Conservation (phyloP, 2,797 vertebrate genomes). For the Delichon dasypus region DNA sequence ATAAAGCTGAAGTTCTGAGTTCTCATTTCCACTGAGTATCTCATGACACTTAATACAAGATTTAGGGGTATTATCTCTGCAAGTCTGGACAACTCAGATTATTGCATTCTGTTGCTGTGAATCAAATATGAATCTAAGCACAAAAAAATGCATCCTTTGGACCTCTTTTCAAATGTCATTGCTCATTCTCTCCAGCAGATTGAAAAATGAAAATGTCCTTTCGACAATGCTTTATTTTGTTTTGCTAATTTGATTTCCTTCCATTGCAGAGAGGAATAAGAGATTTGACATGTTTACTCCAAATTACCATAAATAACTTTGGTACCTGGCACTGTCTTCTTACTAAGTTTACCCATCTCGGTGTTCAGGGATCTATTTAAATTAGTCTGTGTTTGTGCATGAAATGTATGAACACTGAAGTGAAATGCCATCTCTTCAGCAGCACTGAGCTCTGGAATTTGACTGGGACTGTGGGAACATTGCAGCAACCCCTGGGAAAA, state of each 20-base stretch:
- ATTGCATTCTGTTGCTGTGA: constrained; percentile 46
- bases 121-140: constrained; percentile 51
- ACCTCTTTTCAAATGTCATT: constrained; percentile 25
- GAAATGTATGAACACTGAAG: neutral
- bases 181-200: constrained; percentile 30
- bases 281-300: neutral
- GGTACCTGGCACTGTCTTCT: neutral
- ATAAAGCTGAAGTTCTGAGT: constrained; percentile 10
- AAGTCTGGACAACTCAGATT: constrained; percentile 41
- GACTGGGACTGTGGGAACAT: neutral
- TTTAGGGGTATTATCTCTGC: constrained; percentile 59
- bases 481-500: neutral
- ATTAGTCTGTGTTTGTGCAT: neutral
- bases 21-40: constrained; percentile 39
- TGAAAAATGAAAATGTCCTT: constrained; percentile 42
- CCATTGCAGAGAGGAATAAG: neutral
- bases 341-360: neutral
- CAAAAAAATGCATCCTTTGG: constrained; percentile 55
- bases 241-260: constrained; percentile 11
- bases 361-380: neutral
- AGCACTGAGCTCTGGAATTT: neutral
- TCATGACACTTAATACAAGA: constrained; percentile 59
- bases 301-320: neutral
- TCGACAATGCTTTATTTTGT: constrained; percentile 7
- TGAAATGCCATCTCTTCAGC: neutral